Conservation (phyloP, 2,797 vertebrate species). For the Macrochelys suwanniensis region DNA sequence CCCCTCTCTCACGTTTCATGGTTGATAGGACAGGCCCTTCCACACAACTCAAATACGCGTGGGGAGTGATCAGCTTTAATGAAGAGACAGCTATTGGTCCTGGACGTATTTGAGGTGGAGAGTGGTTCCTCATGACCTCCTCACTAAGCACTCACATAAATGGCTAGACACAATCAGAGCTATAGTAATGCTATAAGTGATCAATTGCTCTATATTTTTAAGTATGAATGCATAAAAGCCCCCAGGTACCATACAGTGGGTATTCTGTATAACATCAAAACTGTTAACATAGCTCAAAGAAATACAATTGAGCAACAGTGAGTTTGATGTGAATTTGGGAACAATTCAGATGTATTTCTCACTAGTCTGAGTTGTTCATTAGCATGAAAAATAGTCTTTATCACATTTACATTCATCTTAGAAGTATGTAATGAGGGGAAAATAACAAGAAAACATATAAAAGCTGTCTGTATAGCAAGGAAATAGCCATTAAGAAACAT, state of each 20-base stretch:
- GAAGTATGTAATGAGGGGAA: constrained; percentile 63
- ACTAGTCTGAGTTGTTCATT: constrained; percentile 58
- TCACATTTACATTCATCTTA: constrained; percentile 64
- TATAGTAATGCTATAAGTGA: background rate
- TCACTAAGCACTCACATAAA: fast-evolving
- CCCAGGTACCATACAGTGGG: background rate
- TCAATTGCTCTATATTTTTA: background rate
- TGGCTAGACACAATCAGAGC: background rate
- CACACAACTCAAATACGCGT: background rate
- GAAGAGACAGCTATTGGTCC: background rate
- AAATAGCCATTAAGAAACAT: constrained; percentile 64
- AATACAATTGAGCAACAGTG: constrained; percentile 58
- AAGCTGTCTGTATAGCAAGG: constrained; percentile 46
- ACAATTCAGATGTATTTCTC: constrained; percentile 23
- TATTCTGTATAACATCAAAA: background rate
- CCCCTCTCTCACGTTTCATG: fast-evolving
- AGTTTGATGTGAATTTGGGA: constrained; percentile 58
- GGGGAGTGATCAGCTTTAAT: background rate
- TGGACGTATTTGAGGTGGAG: background rate
- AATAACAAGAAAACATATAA: constrained; percentile 69
- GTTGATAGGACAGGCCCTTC: background rate
- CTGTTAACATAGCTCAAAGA: constrained; percentile 32
- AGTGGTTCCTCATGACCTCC: background rate
- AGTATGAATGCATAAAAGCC: background rate
- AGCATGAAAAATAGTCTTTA: constrained; percentile 67